Evolutionary conservation across 2,113 vertebrate species (phyloP).

Genomic region (Podarcis muralis): DNA sequence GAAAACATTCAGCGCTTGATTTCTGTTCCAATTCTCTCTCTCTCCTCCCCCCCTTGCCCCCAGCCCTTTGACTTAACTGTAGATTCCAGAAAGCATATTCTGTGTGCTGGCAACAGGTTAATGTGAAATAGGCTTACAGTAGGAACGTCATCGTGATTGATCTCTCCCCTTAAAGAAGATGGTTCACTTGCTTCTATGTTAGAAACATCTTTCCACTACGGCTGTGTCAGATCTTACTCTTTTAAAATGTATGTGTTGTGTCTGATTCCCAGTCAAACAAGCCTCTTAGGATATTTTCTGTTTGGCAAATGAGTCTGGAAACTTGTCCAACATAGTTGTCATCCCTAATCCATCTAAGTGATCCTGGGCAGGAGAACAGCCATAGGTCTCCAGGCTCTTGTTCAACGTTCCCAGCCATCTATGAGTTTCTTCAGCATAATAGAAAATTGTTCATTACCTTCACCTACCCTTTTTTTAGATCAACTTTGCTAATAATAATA

Average conservation of each 20-base stretch:
- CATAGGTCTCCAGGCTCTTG: fast-evolving
- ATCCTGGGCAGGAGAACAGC: not conserved
- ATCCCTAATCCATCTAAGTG: constrained; percentile 4
- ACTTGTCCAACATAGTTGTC: not conserved
- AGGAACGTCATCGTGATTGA: not conserved
- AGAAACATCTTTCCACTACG: not conserved
- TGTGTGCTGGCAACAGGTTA: not conserved
- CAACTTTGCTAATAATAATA: too few relatives aligned
- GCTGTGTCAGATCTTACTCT: not conserved
- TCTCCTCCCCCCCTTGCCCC: too few relatives aligned
- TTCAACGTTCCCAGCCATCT: not conserved
- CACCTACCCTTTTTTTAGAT: not conserved
- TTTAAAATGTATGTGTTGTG: not conserved
- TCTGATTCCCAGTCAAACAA: not conserved
- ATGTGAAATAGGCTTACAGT: not conserved
- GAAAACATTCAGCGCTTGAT: not conserved
- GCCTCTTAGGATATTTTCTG: not conserved
- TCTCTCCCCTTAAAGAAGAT: fast-evolving
- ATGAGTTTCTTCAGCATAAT: fast-evolving
- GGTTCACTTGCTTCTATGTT: not conserved
- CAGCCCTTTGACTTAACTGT: constrained; percentile 11
- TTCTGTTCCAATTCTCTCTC: constrained; percentile 31
- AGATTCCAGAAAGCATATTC: not conserved
- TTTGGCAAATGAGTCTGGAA: constrained; percentile 13
- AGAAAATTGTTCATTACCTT: not conserved